Conservation (phyloP, 1,140 invertebrate genomes). For the Ceratoteleas bidentatus region DNA sequence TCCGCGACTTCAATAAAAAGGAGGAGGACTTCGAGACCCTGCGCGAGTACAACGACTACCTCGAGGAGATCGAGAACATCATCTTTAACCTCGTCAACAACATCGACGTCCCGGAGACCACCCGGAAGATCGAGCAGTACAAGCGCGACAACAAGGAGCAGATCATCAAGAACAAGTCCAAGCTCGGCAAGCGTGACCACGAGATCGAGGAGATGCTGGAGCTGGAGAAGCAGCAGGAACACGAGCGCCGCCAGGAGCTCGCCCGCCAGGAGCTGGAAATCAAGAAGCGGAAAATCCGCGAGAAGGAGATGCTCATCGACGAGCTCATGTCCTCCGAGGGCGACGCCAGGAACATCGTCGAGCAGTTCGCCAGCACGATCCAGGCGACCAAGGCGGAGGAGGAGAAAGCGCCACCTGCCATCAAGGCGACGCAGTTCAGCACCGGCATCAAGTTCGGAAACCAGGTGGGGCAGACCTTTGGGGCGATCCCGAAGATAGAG, state of each 20-base stretch:
- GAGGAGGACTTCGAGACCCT: conserved; percentile 93
- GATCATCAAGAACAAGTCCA: conserved; percentile 93
- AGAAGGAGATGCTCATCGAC: conserved; percentile 95
- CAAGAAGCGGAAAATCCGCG: conserved; percentile 90
- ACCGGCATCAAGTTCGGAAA: conserved; percentile 89
- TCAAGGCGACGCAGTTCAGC: conserved; percentile 87
- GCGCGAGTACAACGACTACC: conserved; percentile 95
- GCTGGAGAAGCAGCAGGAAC: conserved; percentile 88
- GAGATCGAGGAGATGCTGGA: conserved; percentile 94
- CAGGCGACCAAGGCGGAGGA: conserved; percentile 86
- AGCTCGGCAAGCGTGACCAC: conserved; percentile 87
- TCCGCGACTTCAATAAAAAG: conserved; percentile 95
- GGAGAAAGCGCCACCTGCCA: conserved; percentile 81
- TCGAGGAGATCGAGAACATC: conserved; percentile 95
- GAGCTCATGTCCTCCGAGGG: conserved; percentile 96
- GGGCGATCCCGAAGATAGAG: conserved; percentile 87
- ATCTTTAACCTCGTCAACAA: conserved; percentile 96
- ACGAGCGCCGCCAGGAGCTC: conserved; percentile 84
- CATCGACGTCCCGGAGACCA: conserved; percentile 94
- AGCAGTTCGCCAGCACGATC: conserved; percentile 87
- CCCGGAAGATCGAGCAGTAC: conserved; percentile 95
- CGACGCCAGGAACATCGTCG: conserved; percentile 93
- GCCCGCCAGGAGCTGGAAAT: conserved; percentile 86
- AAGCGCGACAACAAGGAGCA: conserved; percentile 95
- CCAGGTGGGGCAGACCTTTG: conserved; percentile 80